These are phyloP conservation scores for Epinephelus coioides DNA, from an alignment of 2,797 vertebrate species.

Conservation along the genomic window DNA sequence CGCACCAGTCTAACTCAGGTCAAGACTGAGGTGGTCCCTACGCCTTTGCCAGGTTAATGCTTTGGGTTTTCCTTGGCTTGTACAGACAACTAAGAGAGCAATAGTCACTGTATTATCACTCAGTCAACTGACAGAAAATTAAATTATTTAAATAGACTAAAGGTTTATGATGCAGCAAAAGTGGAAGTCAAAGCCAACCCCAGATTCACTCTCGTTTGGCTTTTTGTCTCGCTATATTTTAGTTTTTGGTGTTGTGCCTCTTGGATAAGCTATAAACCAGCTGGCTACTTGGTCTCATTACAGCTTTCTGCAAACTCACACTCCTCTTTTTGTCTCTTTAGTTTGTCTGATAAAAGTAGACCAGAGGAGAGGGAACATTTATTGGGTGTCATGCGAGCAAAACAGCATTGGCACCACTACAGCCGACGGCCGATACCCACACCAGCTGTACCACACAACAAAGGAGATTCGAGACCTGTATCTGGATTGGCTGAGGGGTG, in stretches of 20 bases:
- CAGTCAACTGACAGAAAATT: neutral
- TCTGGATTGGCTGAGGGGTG: slow-evolving; percentile 88
- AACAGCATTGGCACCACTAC: slow-evolving; percentile 81
- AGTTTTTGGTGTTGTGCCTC: too few relatives aligned
- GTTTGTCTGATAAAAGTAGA: slow-evolving; percentile 90
- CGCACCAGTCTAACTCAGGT: slow-evolving; percentile 73
- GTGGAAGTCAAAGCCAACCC: too few relatives aligned
- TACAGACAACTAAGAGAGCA: neutral
- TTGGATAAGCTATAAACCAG: neutral
- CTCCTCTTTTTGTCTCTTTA: slow-evolving; percentile 41
- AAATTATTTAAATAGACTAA: neutral
- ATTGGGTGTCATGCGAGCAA: slow-evolving; percentile 90
- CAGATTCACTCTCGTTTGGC: too few relatives aligned
- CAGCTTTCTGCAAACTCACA: neutral
- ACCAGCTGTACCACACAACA: slow-evolving; percentile 81
- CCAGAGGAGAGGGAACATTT: slow-evolving; percentile 85
- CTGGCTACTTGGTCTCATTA: neutral
- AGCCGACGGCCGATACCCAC: slow-evolving; percentile 32
- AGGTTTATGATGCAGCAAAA: too few relatives aligned
- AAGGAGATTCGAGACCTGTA: slow-evolving; percentile 82
- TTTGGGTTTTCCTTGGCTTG: neutral
- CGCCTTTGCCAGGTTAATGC: slow-evolving; percentile 84
- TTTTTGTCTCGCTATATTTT: too few relatives aligned
- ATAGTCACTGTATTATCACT: neutral
- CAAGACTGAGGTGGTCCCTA: slow-evolving; percentile 80